Conservation (phyloP, 2,888 invertebrate species). For the Achlya flavicornis region DNA sequence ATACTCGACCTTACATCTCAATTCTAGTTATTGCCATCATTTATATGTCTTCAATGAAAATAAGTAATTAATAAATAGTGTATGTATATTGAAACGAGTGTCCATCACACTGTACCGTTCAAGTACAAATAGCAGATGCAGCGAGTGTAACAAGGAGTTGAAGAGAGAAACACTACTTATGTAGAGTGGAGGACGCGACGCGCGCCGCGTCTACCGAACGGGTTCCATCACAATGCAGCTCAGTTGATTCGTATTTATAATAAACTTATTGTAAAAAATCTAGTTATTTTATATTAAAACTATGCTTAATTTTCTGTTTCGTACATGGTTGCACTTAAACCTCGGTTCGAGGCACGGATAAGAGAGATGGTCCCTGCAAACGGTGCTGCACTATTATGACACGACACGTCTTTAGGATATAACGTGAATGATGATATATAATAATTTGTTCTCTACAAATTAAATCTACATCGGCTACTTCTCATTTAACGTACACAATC, state of each 20-base stretch:
- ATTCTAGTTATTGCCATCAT: slow-evolving; percentile 57
- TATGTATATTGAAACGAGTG: slow-evolving; percentile 24
- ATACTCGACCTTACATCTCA: slow-evolving; percentile 33
- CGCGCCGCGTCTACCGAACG: slow-evolving; percentile 51
- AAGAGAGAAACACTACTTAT: slow-evolving; percentile 52
- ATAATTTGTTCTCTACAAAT: neutral
- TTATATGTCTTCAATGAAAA: slow-evolving; percentile 45
- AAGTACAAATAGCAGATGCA: slow-evolving; percentile 44
- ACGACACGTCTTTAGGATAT: neutral
- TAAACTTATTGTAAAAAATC: slow-evolving; percentile 79
- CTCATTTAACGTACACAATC: neutral
- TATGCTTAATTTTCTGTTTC: slow-evolving; percentile 56
- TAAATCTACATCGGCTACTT: neutral
- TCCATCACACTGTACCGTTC: neutral
- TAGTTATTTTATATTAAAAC: slow-evolving; percentile 69
- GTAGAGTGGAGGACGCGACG: slow-evolving; percentile 44
- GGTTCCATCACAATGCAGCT: slow-evolving; percentile 82
- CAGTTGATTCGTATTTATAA: slow-evolving; percentile 72
- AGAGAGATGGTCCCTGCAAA: slow-evolving; percentile 6
- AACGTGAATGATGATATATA: neutral
- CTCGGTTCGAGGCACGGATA: slow-evolving; percentile 23
- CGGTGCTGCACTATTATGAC: neutral
- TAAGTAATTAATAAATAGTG: slow-evolving; percentile 31
- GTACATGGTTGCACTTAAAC: slow-evolving; percentile 43
- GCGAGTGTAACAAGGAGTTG: slow-evolving; percentile 54